Conservation (phyloP, 35 echinoderm and acorn worm species). For the Chiridota heheva region DNA sequence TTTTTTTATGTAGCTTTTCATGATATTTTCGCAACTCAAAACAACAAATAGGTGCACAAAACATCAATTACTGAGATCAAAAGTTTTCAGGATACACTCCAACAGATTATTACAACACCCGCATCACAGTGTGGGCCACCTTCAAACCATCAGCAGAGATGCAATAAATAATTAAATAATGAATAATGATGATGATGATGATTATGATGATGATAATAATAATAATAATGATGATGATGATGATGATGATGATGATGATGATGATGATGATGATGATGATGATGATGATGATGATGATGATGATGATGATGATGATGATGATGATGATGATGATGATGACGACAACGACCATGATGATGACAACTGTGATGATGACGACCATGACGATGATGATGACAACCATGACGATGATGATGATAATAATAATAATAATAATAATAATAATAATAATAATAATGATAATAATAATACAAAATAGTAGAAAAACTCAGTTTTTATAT, state of each 20-base stretch:
- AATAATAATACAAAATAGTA: no score
- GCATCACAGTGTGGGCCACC: not conserved
- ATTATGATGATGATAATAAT: not conserved
- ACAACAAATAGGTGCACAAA: not conserved
- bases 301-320: not conserved
- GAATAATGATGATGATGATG: not conserved
- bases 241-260: conserved; percentile 2
- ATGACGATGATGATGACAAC: not conserved
- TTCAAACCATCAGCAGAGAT: not conserved
- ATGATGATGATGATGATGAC: not conserved
- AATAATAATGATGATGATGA: not conserved
- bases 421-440: no score
- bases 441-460: no score
- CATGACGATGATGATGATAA: not conserved
- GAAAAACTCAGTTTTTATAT: no score
- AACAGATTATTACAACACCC: not conserved
- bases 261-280: not conserved
- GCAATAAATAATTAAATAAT: not conserved
- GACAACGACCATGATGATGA: not conserved
- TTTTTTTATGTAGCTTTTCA: not conserved
- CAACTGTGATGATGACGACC: not conserved
- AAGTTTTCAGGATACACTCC: not conserved
- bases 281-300: not conserved
- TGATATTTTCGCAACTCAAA: not conserved
- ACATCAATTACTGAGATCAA: not conserved